Evolutionary conservation across 1,140 invertebrate species (phyloP).

Genomic region (Psilanteris sp.): DNA sequence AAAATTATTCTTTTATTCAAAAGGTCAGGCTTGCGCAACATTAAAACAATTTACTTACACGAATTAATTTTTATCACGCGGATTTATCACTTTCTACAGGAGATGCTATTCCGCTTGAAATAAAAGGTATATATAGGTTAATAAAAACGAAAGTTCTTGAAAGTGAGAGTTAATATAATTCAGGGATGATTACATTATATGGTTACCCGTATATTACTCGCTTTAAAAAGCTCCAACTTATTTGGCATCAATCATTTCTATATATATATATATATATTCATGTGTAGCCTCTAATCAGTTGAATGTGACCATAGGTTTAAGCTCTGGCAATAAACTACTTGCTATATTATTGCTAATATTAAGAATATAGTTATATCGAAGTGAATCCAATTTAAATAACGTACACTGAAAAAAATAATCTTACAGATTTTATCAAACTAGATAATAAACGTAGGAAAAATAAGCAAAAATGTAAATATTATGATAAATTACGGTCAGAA

Average conservation of each 20-base stretch:
- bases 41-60: constrained; percentile 28
- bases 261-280: constrained; percentile 3
- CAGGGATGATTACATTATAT: constrained; percentile 47
- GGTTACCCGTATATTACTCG: constrained; percentile 45
- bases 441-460: too few relatives aligned
- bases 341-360: too few relatives aligned
- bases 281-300: too few relatives aligned
- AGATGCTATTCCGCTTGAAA: constrained; percentile 38
- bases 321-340: too few relatives aligned
- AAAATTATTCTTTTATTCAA: constrained; percentile 1
- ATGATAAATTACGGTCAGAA: too few relatives aligned
- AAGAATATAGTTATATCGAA: too few relatives aligned
- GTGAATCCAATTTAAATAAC: too few relatives aligned
- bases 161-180: constrained; percentile 47
- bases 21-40: constrained; percentile 17
- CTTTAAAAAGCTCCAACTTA: constrained; percentile 1
- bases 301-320: too few relatives aligned
- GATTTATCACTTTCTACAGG: constrained; percentile 53
- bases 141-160: constrained; percentile 60
- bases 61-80: constrained; percentile 43
- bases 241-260: constrained; percentile 13
- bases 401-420: too few relatives aligned
- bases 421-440: too few relatives aligned
- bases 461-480: too few relatives aligned
- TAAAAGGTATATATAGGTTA: constrained; percentile 47